These are phyloP conservation scores for Lepidochrysops patricia DNA, from an alignment of 2,888 invertebrate genomes.

Conservation along the genomic window DNA sequence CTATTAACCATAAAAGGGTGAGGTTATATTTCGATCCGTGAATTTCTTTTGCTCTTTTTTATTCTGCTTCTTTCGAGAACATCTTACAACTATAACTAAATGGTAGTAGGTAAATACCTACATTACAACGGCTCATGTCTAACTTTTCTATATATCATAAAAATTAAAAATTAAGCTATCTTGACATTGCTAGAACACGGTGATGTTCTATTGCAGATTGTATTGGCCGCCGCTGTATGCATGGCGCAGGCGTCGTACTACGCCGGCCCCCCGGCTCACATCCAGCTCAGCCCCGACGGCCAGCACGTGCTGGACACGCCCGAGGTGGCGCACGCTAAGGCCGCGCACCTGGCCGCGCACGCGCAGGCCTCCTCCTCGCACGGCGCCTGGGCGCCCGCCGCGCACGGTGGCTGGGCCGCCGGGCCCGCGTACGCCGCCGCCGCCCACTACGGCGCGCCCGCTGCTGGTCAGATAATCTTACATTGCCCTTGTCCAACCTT, in stretches of 20 bases:
- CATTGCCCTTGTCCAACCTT: too few relatives aligned
- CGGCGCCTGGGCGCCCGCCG: slow-evolving; percentile 62
- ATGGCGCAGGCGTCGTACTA: slow-evolving; percentile 71
- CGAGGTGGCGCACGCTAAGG: slow-evolving; percentile 68
- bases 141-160: neutral
- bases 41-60: too few relatives aligned
- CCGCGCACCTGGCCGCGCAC: slow-evolving; percentile 62
- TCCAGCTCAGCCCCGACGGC: slow-evolving; percentile 70
- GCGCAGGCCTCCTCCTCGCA: slow-evolving; percentile 62
- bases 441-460: slow-evolving; percentile 60
- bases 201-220: slow-evolving; percentile 43
- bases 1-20: too few relatives aligned
- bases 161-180: neutral
- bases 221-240: slow-evolving; percentile 65
- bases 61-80: neutral
- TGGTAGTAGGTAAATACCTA: too few relatives aligned
- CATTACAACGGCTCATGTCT: too few relatives aligned
- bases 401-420: slow-evolving; percentile 35
- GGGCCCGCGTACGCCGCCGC: slow-evolving; percentile 39
- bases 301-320: slow-evolving; percentile 70
- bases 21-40: too few relatives aligned
- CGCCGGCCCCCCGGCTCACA: slow-evolving; percentile 62
- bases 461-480: slow-evolving; percentile 53
- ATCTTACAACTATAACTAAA: too few relatives aligned
- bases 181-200: neutral